phyloP scores from a whole-genome alignment of 2,888 invertebrate species.

The Zaprionus lineosus region DNA sequence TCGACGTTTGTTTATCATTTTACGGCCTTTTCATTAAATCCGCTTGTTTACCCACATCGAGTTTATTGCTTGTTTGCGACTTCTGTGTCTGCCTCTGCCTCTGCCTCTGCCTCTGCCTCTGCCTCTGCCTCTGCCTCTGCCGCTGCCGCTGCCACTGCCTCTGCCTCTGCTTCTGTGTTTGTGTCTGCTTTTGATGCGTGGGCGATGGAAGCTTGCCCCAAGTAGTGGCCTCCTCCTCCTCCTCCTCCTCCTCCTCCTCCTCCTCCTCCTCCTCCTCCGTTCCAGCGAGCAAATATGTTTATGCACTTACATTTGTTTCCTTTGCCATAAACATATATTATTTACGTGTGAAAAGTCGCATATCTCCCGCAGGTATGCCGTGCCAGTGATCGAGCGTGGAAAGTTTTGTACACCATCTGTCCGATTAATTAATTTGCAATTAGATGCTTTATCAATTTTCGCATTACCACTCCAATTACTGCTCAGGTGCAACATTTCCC shows the following conservation, averaged over 20 bases:
- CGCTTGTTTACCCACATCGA: conserved; percentile 31
- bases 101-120: too few species aligned
- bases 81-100: too few species aligned
- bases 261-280: too few species aligned
- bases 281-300: too few species aligned
- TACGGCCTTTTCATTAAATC: conserved; percentile 33
- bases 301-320: too few species aligned
- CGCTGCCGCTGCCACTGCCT: too few species aligned
- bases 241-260: too few species aligned
- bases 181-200: too few species aligned
- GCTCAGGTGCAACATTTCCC: conserved; percentile 2
- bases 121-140: too few species aligned
- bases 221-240: background rate
- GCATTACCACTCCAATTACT: conserved; percentile 40
- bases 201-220: conserved; percentile 6
- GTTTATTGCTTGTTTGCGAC: conserved; percentile 33
- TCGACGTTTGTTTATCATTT: conserved; percentile 38
- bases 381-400: conserved; percentile 30
- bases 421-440: conserved; percentile 61
- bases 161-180: too few species aligned
- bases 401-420: conserved; percentile 43
- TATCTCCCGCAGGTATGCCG: conserved; percentile 33
- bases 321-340: conserved; percentile 11
- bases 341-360: conserved; percentile 48
- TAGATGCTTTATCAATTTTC: conserved; percentile 44